Conservation (phyloP, 1,140 invertebrate species). For the Drosophila quadrilineata region DNA sequence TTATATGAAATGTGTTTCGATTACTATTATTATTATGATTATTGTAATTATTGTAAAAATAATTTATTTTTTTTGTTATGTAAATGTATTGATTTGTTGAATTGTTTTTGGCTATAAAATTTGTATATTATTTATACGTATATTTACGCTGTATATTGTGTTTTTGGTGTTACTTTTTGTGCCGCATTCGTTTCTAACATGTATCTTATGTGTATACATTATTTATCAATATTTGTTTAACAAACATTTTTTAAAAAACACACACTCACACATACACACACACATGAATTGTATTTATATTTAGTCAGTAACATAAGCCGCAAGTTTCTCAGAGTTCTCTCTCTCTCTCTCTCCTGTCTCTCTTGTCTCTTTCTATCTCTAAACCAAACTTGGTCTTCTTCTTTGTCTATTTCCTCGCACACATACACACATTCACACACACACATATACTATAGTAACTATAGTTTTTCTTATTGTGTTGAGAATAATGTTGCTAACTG, state of each 20-base stretch:
- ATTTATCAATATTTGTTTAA: conserved; percentile 22
- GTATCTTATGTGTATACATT: conserved; percentile 16
- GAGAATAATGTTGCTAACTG: too few relatives aligned
- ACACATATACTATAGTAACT: background rate
- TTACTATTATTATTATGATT: conserved; percentile 66
- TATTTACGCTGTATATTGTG: conserved; percentile 22
- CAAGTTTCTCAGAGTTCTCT: conserved; percentile 14
- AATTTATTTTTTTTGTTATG: conserved; percentile 12
- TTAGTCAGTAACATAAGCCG: conserved; percentile 31
- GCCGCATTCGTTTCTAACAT: conserved; percentile 53
- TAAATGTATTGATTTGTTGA: background rate
- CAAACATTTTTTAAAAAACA: conserved; percentile 30
- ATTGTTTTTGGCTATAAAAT: background rate
- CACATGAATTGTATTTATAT: background rate
- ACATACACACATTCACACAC: conserved; percentile 8
- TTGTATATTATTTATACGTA: conserved; percentile 14
- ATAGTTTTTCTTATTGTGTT: too few relatives aligned
- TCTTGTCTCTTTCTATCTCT: conserved; percentile 1
- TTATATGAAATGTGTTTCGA: conserved; percentile 48
- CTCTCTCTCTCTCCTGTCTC: background rate
- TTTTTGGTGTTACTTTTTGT: conserved; percentile 43
- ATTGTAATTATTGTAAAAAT: conserved; percentile 27
- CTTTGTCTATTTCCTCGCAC: background rate
- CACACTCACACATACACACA: conserved; percentile 12
- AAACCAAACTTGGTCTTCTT: background rate